A percentile compares a stretch with the other conserved stretches of the same genome.
These are phyloP conservation scores for Carcina quercana DNA, from an alignment of 2,888 invertebrate genomes.

Conservation along the genomic window DNA sequence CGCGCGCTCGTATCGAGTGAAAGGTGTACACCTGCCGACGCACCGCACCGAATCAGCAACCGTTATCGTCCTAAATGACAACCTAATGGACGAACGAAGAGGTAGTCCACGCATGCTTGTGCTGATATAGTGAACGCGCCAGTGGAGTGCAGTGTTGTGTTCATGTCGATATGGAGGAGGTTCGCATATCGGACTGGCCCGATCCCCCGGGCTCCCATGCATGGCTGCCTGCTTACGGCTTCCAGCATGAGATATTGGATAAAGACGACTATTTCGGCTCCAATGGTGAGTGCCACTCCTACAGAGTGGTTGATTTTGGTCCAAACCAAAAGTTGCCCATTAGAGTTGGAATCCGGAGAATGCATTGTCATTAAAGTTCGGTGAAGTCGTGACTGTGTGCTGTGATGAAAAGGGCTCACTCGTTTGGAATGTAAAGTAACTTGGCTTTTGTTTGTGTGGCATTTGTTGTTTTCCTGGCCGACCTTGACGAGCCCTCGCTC, in stretches of 20 bases:
- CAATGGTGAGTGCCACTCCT: slow-evolving; percentile 71
- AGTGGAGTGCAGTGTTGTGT: slow-evolving; percentile 69
- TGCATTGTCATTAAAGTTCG: slow-evolving; percentile 27
- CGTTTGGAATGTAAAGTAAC: slow-evolving; percentile 29
- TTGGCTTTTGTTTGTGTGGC: slow-evolving; percentile 27
- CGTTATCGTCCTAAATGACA: slow-evolving; percentile 69
- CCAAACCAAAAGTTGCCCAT: slow-evolving; percentile 8
- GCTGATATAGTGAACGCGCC: slow-evolving; percentile 52
- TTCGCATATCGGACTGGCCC: slow-evolving; percentile 80
- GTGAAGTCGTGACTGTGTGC: slow-evolving; percentile 30
- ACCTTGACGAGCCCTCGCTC: slow-evolving; percentile 6
- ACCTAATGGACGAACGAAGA: slow-evolving; percentile 66
- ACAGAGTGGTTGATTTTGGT: slow-evolving; percentile 18
- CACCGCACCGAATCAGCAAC: slow-evolving; percentile 42
- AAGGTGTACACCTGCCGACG: slow-evolving; percentile 23
- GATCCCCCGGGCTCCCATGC: slow-evolving; percentile 81
- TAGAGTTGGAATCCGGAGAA: slow-evolving; percentile 20
- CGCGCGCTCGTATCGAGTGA: slow-evolving; percentile 39
- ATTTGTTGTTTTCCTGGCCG: slow-evolving; percentile 7
- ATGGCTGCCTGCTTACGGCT: slow-evolving; percentile 87
- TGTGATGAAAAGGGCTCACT: slow-evolving; percentile 18
- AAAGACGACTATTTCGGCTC: slow-evolving; percentile 79
- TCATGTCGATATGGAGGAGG: slow-evolving; percentile 75
- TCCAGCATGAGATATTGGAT: slow-evolving; percentile 78
- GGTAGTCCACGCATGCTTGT: slow-evolving; percentile 69